Evolutionary conservation across 2,797 vertebrate species (phyloP).

Genomic region (Rachycentron canadum): DNA sequence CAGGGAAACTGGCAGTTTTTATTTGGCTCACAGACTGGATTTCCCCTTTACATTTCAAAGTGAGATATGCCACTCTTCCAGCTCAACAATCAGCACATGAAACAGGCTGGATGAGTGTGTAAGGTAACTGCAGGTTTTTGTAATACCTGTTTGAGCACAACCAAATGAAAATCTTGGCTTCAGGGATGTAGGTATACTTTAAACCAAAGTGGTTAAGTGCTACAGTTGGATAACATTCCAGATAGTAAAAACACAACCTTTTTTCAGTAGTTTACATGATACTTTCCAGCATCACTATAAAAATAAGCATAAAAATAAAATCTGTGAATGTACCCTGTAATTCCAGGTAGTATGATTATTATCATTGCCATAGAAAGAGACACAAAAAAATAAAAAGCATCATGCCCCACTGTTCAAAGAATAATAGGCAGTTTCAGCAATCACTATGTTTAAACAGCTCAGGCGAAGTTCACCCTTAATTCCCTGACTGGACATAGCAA

Average conservation of each 20-base stretch:
- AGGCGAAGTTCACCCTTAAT: constrained; percentile 6
- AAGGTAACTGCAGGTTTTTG: constrained; percentile 43
- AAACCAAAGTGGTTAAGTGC: background rate
- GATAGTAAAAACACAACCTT: background rate
- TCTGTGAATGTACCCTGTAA: constrained; percentile 29
- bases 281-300: constrained; percentile 26
- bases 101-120: constrained; percentile 72
- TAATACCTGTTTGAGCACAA: constrained; percentile 36
- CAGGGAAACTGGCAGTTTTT: constrained; percentile 24
- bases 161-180: constrained; percentile 30
- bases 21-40: constrained; percentile 24
- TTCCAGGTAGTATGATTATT: constrained; percentile 3
- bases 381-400: background rate
- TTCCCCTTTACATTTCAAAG: constrained; percentile 35
- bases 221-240: background rate
- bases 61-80: constrained; percentile 60
- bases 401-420: background rate
- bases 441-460: background rate
- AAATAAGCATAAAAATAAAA: constrained; percentile 47
- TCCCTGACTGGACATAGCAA: constrained; percentile 18
- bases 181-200: background rate
- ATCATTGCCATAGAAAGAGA: constrained; percentile 17
- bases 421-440: background rate
- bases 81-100: constrained; percentile 37
- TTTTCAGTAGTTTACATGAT: background rate